Conservation (phyloP, 2,797 vertebrate species). For the Nannoperca australis region DNA sequence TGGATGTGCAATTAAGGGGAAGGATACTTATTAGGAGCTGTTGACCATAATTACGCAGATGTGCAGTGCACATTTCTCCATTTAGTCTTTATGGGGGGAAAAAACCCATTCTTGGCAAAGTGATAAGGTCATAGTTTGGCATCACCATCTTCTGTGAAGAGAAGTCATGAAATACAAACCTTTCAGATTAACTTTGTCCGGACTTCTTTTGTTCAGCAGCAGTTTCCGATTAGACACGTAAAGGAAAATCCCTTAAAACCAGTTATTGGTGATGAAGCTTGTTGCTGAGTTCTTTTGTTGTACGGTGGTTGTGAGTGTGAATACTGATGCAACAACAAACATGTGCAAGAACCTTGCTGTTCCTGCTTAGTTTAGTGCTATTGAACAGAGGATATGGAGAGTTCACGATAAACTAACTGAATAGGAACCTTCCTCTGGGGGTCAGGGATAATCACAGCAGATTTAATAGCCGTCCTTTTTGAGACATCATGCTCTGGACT, state of each 20-base stretch:
- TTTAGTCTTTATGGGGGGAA: conserved; percentile 59
- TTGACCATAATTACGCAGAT: conserved; percentile 45
- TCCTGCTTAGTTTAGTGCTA: not conserved
- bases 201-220: conserved; percentile 49
- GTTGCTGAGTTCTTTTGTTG: conserved; percentile 47
- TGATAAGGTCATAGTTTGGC: conserved; percentile 72
- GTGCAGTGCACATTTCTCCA: conserved; percentile 51
- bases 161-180: conserved; percentile 62
- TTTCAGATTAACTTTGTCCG: conserved; percentile 59
- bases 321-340: conserved; percentile 14
- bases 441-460: no score
- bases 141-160: conserved; percentile 41
- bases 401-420: no score
- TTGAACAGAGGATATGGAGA: not conserved
- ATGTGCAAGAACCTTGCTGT: conserved; percentile 1
- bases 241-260: conserved; percentile 35
- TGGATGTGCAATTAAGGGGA: not conserved
- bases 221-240: conserved; percentile 64
- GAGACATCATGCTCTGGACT: not conserved
- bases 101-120: conserved; percentile 60
- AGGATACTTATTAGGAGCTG: conserved; percentile 11
- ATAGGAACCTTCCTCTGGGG: no score
- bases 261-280: conserved; percentile 43
- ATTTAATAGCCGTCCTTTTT: no score
- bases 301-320: conserved; percentile 17